Base-by-base conservation (phyloP, 2,888 invertebrate genomes). In the Galerucella pusilla region DNA sequence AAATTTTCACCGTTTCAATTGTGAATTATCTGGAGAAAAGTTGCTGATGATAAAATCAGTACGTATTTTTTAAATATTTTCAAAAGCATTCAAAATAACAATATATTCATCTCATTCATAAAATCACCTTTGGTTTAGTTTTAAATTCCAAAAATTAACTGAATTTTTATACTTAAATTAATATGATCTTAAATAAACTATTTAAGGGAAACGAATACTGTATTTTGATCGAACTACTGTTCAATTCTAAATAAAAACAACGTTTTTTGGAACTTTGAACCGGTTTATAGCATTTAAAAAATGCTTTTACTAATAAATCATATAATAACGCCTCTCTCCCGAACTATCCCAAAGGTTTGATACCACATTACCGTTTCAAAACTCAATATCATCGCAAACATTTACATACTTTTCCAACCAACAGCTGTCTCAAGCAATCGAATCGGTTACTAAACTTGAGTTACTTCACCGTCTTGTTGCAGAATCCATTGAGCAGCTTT, bases 401-500 rank as follows among this genome's bases (percentile, higher is more conserved):
- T 49, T 12, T 14, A 49, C 46, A 12, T 6, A 49, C 7, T 12
- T 12, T 12, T 49, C 14, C 49, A 49, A 11, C 3, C 14, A 46
- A 12, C 46, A 46, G 12, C 2, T 0, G 63, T 63, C 2, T 63
- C 2, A 28, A 71, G 42, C 16, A 28, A 60, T 35, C 2, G 71
- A 35, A 11, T 46, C 59, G 45, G 28, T 28, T 57, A 71, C 81
- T 82, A 85, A 71, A 85, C 85, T 83, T 85, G 85, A 71, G 85
- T 84, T 28, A 85, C 85, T 80, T 85, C 85, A 45, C 82, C 85
- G 68, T 87, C 88, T 81, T 85, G 87, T 78, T 85, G 89, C 83
- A 90, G 85, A 77, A 94, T 89, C 83, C 90, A 89, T 73, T 91
- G 90, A 2, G 93, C 91, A 1, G 94, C 94, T 80, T 91, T 91